Evolutionary conservation across 2,888 invertebrate genomes (phyloP).

Genomic region (Stictocephala bisonia): DNA sequence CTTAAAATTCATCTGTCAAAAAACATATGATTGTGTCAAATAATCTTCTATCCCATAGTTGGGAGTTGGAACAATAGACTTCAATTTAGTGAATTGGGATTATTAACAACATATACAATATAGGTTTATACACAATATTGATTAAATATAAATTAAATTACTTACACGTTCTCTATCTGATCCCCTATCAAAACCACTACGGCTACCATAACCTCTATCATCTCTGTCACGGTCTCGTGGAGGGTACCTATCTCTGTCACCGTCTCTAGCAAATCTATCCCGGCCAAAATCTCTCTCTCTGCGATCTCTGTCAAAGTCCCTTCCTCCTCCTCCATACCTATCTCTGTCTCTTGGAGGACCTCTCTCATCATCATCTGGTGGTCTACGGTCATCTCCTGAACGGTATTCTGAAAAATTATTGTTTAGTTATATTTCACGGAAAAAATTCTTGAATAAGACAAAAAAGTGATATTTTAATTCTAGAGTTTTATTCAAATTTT

Average conservation of each 20-base stretch:
- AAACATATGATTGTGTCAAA: too few relatives aligned
- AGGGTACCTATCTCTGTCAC: slow-evolving; percentile 38
- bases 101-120: too few relatives aligned
- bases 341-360: slow-evolving; percentile 37
- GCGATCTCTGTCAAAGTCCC: slow-evolving; percentile 47
- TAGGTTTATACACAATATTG: too few relatives aligned
- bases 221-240: too few relatives aligned
- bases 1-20: too few relatives aligned
- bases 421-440: neutral
- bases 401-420: neutral
- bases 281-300: slow-evolving; percentile 53
- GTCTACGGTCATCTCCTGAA: slow-evolving; percentile 6
- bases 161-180: slow-evolving; percentile 27
- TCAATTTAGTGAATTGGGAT: too few relatives aligned
- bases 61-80: too few relatives aligned
- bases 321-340: slow-evolving; percentile 48
- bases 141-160: too few relatives aligned
- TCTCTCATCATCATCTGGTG: neutral
- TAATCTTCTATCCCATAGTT: too few relatives aligned
- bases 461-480: too few relatives aligned
- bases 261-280: slow-evolving; percentile 40
- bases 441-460: too few relatives aligned
- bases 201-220: slow-evolving; percentile 63
- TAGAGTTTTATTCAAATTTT: too few relatives aligned
- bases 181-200: slow-evolving; percentile 62